Conservation (phyloP, 2,797 vertebrate genomes). For the Sparus aurata region DNA sequence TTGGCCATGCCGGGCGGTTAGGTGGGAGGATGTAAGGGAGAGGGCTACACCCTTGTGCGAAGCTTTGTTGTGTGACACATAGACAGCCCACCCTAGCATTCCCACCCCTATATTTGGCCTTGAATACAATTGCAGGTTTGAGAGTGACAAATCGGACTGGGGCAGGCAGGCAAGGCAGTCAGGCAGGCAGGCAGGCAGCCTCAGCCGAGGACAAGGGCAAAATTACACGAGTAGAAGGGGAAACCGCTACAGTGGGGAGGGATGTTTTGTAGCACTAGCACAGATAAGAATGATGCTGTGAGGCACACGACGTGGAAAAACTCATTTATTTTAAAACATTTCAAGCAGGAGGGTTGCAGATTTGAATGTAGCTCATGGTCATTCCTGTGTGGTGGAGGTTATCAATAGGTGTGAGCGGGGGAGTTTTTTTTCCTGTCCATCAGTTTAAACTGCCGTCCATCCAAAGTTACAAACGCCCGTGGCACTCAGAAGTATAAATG, state of each 20-base stretch:
- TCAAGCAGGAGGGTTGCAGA: not conserved
- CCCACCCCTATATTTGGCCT: conserved; percentile 88
- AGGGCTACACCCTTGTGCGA: conserved; percentile 86
- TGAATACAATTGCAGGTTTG: conserved; percentile 91
- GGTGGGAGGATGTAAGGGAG: conserved; percentile 86
- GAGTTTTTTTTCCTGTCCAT: not conserved
- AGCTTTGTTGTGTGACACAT: conserved; percentile 87
- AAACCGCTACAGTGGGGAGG: conserved; percentile 21
- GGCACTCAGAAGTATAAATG: not conserved
- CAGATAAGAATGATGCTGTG: conserved; percentile 21
- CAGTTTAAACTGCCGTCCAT: not conserved
- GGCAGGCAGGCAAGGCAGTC: conserved; percentile 62
- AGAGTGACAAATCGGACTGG: conserved; percentile 84
- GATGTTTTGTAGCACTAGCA: conserved; percentile 41
- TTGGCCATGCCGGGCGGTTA: conserved; percentile 83
- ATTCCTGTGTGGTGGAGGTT: not conserved
- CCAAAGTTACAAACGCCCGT: not conserved
- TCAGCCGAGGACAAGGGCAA: conserved; percentile 72
- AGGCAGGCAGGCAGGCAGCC: conserved; percentile 67
- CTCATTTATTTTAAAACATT: not conserved
- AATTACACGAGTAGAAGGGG: conserved; percentile 61
- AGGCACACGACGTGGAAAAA: not conserved
- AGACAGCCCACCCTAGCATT: conserved; percentile 87
- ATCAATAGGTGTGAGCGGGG: conserved; percentile 1
- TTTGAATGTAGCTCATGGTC: not conserved